These are phyloP conservation scores for Thalassarche chlororhynchos DNA, from an alignment of 2,113 vertebrate genomes.

Conservation along the genomic window DNA sequence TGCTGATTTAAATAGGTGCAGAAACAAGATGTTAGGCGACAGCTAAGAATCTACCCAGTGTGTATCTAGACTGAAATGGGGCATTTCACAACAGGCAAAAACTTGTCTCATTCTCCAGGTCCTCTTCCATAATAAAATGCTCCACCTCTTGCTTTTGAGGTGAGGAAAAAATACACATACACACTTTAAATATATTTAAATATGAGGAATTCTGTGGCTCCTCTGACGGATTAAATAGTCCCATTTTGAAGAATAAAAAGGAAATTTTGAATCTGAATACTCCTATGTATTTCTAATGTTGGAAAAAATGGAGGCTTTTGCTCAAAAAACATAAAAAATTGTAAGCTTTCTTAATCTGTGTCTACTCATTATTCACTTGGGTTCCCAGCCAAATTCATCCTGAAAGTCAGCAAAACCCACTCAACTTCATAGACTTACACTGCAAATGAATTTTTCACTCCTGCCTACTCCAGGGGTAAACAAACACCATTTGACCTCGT, in stretches of 20 bases:
- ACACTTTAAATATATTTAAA: neutral
- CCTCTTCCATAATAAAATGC: neutral
- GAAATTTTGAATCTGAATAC: neutral
- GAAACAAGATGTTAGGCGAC: neutral
- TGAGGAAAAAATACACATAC: neutral
- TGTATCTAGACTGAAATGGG: neutral
- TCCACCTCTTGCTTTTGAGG: neutral
- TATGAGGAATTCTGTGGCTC: neutral
- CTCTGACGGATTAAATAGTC: neutral
- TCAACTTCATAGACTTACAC: neutral
- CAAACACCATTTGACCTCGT: constrained; percentile 16
- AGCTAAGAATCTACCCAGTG: neutral
- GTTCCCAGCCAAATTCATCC: neutral
- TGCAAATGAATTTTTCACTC: neutral
- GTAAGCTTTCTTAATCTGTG: neutral
- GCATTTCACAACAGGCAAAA: neutral
- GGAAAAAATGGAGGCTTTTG: neutral
- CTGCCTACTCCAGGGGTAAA: neutral
- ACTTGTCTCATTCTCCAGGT: neutral
- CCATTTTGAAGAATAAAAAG: neutral
- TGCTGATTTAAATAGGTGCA: neutral
- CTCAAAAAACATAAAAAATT: neutral
- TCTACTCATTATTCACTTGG: neutral
- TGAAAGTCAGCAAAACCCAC: constrained; percentile 13
- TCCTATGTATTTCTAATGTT: neutral